Base-by-base conservation (phyloP, 2,797 vertebrate genomes). In the Eremophila alpestris region DNA sequence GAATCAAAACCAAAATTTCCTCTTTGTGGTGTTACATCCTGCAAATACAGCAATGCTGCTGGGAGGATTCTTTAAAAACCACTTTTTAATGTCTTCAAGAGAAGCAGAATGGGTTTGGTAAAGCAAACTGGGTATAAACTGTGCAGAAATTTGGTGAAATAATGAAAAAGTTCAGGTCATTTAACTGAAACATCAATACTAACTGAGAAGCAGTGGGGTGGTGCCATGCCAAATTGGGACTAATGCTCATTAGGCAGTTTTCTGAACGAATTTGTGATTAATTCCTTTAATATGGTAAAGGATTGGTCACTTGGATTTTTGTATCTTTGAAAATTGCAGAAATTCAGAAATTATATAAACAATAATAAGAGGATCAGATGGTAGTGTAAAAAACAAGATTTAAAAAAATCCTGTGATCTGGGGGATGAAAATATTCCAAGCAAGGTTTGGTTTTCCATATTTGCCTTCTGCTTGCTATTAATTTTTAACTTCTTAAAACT, bases 1-100 rank as follows among this genome's bases (percentile, higher is more conserved):
- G n/a, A 56, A 46, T 63, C 5, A 34, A 3, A 85, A 65, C 49
- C 45, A 22, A 2, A 18, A 13, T 17, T 81, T 85, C 69, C 36
- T 63, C 0, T 18, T 18, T n/a, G 1, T 30, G 24, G 20, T n/a
- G 64, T 54, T 32, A 11, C 20, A 10, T 16, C 4, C 16, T 45
- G 79, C 56, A 43, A 41, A 68, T 74, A 9, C 16, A 27, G 43
- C 24, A 14, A 1, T 38, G 27, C 51, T 79, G 59, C 52, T 32
- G 22, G 8, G 17, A 4, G 16, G 70, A 20, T 24, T 5, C 16
- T 43, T 15, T 4, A 17, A 70, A 26, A 51, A 34, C 9, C 24
- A 16, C 1, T 29, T 1, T 40, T 20, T 36, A 45, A 29, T 30
- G 6, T 51, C 24, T 82, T 65, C 16, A 15, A 46, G n/a, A 77